phyloP scores from a whole-genome alignment of 2,113 vertebrate species.

The Pachypanchax playfairii region DNA sequence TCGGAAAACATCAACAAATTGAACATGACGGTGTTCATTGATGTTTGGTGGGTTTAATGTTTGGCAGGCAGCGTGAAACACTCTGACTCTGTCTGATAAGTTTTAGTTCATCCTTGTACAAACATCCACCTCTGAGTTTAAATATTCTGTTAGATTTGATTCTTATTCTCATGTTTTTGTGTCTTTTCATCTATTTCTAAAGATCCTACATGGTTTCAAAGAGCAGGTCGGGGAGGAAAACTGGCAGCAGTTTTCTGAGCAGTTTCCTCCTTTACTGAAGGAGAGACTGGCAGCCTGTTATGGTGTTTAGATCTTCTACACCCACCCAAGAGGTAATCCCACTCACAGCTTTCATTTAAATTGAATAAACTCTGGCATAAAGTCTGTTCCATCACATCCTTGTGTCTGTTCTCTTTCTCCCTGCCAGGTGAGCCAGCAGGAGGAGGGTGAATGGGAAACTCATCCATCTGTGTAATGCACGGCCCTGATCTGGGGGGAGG shows the following conservation, averaged over 20 bases:
- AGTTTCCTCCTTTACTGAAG: slow-evolving; percentile 93
- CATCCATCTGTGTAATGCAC: slow-evolving; percentile 89
- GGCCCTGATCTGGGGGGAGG: slow-evolving; percentile 88
- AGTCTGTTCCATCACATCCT: not conserved
- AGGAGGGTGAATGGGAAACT: slow-evolving; percentile 88
- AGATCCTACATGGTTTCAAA: slow-evolving; percentile 95
- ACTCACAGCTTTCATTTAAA: not conserved
- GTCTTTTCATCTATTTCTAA: not conserved
- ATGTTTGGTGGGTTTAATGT: no score
- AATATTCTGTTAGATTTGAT: no score
- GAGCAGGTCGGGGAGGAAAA: slow-evolving; percentile 94
- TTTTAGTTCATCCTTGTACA: no score
- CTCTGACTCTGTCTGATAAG: no score
- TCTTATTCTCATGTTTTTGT: not conserved
- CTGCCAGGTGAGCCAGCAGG: slow-evolving; percentile 84
- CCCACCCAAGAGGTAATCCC: slow-evolving; percentile 57
- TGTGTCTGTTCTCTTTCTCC: not conserved
- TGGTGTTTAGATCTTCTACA: slow-evolving; percentile 84
- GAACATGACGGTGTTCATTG: no score
- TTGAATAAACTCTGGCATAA: not conserved
- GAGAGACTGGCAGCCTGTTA: slow-evolving; percentile 93
- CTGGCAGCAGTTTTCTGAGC: slow-evolving; percentile 95
- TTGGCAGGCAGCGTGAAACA: no score
- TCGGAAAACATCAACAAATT: no score
- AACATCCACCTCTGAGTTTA: no score